A percentile compares a stretch with the other conserved stretches of the same genome.
phyloP scores from a whole-genome alignment of 2,797 vertebrate species.

The Basileuterus tristriatus region DNA sequence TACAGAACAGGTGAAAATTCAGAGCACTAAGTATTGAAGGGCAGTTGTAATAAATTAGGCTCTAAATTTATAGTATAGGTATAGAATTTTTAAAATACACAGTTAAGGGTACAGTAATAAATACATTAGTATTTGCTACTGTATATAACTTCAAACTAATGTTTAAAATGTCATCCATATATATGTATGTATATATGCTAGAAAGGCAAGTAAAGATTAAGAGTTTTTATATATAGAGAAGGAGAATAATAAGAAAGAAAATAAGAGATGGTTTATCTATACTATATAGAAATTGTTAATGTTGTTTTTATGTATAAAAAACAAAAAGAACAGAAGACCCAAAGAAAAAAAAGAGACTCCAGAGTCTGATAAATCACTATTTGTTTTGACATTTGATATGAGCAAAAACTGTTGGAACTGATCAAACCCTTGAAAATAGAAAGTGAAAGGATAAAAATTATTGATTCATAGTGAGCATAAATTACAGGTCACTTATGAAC shows the following conservation, averaged over 20 bases:
- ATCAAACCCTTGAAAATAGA: neutral
- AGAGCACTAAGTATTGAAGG: neutral
- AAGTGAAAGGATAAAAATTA: neutral
- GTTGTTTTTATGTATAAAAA: neutral
- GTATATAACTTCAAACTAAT: neutral
- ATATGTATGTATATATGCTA: neutral
- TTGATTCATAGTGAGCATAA: neutral
- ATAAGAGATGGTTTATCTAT: neutral
- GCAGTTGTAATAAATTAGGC: neutral
- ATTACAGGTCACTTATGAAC: neutral
- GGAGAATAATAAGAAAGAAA: neutral
- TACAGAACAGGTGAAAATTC: neutral
- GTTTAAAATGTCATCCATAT: neutral
- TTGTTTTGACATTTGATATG: neutral
- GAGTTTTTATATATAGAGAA: rapidly evolving
- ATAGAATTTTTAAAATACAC: neutral
- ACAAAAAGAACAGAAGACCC: neutral
- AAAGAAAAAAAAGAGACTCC: neutral
- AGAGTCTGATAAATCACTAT: neutral
- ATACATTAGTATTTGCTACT: neutral
- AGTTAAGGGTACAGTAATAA: neutral
- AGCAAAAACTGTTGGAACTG: neutral
- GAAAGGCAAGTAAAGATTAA: no score
- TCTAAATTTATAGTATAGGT: neutral
- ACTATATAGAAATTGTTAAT: neutral